Conservation (phyloP, 2,113 vertebrate genomes). For the Zapornia atra region DNA sequence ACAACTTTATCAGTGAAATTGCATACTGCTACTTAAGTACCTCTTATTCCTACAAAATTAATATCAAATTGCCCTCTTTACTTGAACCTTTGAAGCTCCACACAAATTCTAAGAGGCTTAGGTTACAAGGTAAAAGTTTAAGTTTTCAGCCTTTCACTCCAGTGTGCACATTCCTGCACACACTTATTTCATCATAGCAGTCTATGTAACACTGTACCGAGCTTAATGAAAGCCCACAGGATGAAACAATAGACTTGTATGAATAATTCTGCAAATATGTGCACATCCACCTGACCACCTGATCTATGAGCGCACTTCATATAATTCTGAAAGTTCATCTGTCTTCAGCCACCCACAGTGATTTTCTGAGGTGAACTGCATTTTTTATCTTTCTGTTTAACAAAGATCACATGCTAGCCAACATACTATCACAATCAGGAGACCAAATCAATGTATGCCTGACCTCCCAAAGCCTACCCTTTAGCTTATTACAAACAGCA, state of each 20-base stretch:
- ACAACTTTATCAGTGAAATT: neutral
- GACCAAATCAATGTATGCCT: neutral
- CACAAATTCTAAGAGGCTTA: neutral
- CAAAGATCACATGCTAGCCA: neutral
- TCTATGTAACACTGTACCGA: neutral
- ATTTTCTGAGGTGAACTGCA: conserved; percentile 5
- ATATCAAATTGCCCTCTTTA: neutral
- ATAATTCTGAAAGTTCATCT: neutral
- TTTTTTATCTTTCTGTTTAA: conserved; percentile 5
- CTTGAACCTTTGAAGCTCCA: neutral
- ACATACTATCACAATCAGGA: neutral
- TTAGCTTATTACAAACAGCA: neutral
- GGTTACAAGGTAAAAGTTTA: neutral
- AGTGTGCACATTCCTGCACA: neutral
- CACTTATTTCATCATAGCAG: neutral
- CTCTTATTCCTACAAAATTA: neutral
- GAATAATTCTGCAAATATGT: neutral
- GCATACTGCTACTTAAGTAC: neutral
- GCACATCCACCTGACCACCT: neutral
- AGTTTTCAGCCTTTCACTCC: neutral
- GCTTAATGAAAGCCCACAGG: neutral
- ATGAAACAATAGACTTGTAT: neutral
- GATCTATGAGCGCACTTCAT: neutral
- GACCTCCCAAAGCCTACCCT: neutral
- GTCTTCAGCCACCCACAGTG: neutral